Percentiles rank a stretch among this genome's conserved stretches.
Conservation (phyloP, 2,113 vertebrate genomes). For the Eudyptes chrysolophus region DNA sequence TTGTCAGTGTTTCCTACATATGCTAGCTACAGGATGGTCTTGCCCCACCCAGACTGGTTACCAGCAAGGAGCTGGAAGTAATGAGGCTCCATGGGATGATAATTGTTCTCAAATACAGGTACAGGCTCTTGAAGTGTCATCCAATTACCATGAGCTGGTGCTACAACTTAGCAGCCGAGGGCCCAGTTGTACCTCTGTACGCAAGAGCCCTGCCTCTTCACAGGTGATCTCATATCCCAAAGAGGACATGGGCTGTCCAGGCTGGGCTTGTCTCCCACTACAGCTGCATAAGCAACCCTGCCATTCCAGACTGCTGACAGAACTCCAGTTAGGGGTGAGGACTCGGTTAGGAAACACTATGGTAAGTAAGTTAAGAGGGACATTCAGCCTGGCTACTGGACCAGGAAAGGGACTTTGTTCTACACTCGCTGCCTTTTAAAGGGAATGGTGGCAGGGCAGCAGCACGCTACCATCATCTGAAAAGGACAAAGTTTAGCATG, state of each 20-base stretch:
- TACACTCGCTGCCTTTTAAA: not conserved
- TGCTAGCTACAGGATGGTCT: not conserved
- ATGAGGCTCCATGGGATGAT: not conserved
- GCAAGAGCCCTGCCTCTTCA: not conserved
- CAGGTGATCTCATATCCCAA: not conserved
- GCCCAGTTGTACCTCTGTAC: not conserved
- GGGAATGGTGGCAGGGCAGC: not conserved
- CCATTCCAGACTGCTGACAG: not conserved
- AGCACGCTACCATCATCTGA: rapidly evolving
- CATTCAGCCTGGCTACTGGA: not conserved
- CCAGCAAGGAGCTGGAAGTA: not conserved
- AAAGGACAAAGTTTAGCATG: not conserved
- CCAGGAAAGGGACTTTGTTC: not conserved
- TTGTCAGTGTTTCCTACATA: not conserved
- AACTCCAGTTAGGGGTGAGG: not conserved
- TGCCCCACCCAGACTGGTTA: not conserved
- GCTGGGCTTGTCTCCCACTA: not conserved
- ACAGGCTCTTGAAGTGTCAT: not conserved
- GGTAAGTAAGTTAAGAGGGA: not conserved
- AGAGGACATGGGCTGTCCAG: not conserved
- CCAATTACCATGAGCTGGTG: not conserved
- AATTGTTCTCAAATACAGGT: not conserved
- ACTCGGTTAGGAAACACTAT: not conserved
- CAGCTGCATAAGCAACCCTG: not conserved
- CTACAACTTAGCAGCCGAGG: not conserved